Conservation (phyloP, 2,113 vertebrate species). For the Barbus barbus region DNA sequence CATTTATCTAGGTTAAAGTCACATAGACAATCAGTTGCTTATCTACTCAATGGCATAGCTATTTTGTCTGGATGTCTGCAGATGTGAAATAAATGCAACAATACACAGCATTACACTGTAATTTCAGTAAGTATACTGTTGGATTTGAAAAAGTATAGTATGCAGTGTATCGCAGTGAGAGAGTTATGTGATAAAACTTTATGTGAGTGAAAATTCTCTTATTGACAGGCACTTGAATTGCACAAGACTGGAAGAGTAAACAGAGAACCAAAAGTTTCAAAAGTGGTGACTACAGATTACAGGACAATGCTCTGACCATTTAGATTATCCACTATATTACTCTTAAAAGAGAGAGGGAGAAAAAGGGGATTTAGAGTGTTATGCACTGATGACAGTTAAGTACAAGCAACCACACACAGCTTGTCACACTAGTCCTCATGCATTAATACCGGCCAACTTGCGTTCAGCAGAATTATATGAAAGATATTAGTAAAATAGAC, state of each 20-base stretch:
- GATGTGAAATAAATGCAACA: background rate
- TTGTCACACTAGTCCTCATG: background rate
- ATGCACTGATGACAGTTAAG: too few species aligned
- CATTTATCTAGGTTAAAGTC: constrained; percentile 19
- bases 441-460: background rate
- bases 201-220: background rate
- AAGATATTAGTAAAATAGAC: background rate
- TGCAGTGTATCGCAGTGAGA: background rate
- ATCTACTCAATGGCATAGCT: background rate
- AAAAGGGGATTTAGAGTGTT: too few species aligned
- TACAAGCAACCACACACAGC: too few species aligned
- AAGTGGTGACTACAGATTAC: background rate
- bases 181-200: constrained; percentile 1
- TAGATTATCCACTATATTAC: too few species aligned
- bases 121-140: background rate
- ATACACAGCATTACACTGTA: background rate
- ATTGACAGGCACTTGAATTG: background rate
- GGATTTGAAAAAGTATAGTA: background rate
- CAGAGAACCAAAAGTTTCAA: background rate
- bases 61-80: background rate
- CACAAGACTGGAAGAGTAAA: background rate
- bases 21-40: background rate
- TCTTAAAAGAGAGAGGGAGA: too few species aligned
- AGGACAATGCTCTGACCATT: too few species aligned
- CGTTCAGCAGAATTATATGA: background rate